Percentiles rank a stretch among this genome's conserved stretches.
Conservation (phyloP, 2,797 vertebrate genomes). For the Mionectes olivaceus region DNA sequence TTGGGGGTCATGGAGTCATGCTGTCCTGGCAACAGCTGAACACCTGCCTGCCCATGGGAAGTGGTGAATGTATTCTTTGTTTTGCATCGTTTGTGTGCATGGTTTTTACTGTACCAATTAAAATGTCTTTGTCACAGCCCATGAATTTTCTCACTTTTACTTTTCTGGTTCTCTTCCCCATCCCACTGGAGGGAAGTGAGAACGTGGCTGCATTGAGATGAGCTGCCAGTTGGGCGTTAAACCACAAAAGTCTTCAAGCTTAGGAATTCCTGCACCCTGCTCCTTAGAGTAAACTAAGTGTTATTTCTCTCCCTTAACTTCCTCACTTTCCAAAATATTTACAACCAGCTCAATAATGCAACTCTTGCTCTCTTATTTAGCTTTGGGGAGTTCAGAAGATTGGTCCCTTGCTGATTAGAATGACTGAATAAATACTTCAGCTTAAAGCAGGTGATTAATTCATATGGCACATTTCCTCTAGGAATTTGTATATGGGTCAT, state of each 20-base stretch:
- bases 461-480: background rate
- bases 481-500: background rate
- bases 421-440: background rate
- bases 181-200: rapidly evolving
- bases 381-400: background rate
- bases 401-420: background rate
- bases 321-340: background rate
- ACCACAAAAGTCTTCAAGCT: background rate
- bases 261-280: background rate
- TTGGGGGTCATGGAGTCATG: background rate
- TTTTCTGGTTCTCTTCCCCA: background rate
- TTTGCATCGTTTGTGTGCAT: background rate
- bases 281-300: background rate
- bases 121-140: background rate
- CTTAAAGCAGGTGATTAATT: background rate
- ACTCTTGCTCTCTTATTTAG: background rate
- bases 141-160: background rate
- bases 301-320: background rate
- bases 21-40: background rate
- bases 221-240: background rate
- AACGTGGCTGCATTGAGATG: rapidly evolving
- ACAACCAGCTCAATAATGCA: background rate
- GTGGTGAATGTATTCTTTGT: background rate
- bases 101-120: background rate
- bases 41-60: background rate